Base-by-base conservation (phyloP, 2,888 invertebrate species). In the Drosophila diplacantha region DNA sequence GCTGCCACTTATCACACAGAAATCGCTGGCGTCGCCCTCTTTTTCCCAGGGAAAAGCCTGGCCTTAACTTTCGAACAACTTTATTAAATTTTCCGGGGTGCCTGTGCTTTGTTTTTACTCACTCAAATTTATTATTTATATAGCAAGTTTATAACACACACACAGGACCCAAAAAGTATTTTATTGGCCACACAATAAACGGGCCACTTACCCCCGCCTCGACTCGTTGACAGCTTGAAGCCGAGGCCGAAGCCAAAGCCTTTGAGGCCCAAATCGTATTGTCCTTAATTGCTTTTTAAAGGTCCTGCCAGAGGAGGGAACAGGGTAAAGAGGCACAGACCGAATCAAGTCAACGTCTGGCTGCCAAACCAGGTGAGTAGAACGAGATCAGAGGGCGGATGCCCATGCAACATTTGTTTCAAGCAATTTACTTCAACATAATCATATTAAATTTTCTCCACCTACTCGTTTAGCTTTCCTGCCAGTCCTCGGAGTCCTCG, bases 361-460 rank as follows among this genome's bases (percentile, higher is more conserved):
- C 39, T 22, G 16, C 22, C 52, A 61, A n/a, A 22, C n/a, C 37
- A 46, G 37, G 29, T 49, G 39, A 57, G 35, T 39, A 43, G 56
- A 29, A 29, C 12, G 44, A 29, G 47, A 53, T 56, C 47, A 43
- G 44, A 29, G 69, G 63, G 49, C 65, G 74, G 39, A 50, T 47
- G 69, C 64, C 55, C 72, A 61, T 76, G 80, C 84, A 83, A 74
- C 84, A 71, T 79, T 80, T 83, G 78, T 80, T 84, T 83, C 80
- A 82, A 80, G 80, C 84, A 83, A 80, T 80, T 80, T 80, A 83
- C 84, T 74, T 80, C 71, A 81, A 73, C 80, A 80, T 80, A 80
- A 80, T 80, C 80, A 80, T 80, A 84, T 80, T 84, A 80, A 77
- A 80, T 84, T 71, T 83, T 81, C 75, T 80, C 84, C 80, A 74